Evolutionary conservation across 2,113 vertebrate species (phyloP), one percentile per base, ranked within the genome.

Genomic region (Donacobius atricapilla): DNA sequence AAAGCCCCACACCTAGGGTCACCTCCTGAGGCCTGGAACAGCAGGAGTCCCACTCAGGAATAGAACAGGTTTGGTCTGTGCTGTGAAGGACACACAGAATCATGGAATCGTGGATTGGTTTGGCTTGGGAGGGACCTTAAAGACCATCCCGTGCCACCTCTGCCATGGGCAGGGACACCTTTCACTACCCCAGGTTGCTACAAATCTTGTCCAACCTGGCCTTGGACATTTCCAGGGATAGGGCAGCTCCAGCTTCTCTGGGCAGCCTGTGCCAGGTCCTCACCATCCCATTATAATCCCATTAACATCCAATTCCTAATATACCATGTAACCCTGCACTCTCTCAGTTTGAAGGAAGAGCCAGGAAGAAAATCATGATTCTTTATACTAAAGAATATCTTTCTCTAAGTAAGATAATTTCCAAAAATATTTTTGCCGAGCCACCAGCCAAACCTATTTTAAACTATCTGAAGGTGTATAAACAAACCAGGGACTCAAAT

Each of bases 121-220:
- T 63, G 65, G n/a, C 20, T 4, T 21, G 40, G 66, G 35, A 64
- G 11, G 35, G 9, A 57, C 31, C 25, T 57, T 37, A 33, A 40
- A 72, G 9, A 1, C 9, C 57, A 42, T 3, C 14, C 35, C 20
- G 10, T 31, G 1, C 22, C 58, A 44, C 7, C 35, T 27, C 31
- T 37, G 63, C 7, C 63, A 37, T 0, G 27, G 10, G 37, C 50
- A 72, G 5, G 25, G 42, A 47, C 65, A 63, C 10, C 28, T 78
- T 4, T 5, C 76, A 9, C 18, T 3, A 0, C 2, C 10, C 44
- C 68, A 58, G 12, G 37, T 0, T 20, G 37, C 58, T 51, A 23
- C 83, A 31, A 76, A 51, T 51, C 35, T 11, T 4, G 3, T 48
- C 35, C 76, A 44, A 0, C 18, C 58, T 28, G 33, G 19, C 44